A percentile compares a stretch with the other conserved stretches of the same genome.
Evolutionary conservation across 2,888 invertebrate species (phyloP).

Genomic region (Willowsia nigromaculata): DNA sequence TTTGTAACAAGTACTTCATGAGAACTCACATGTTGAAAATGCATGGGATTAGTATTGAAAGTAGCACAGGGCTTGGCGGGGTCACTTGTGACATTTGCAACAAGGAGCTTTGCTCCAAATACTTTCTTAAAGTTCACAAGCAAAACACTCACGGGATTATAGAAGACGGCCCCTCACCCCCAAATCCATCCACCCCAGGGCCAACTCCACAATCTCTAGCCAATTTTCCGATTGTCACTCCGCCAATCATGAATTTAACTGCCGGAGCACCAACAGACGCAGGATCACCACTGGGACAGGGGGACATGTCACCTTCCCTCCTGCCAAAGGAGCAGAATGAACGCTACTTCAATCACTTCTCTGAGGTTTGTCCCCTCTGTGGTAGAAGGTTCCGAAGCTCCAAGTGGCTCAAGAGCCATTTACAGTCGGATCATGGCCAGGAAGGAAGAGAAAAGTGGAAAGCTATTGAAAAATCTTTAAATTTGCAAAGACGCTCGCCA

Average conservation of each 20-base stretch:
- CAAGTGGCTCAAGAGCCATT: slow-evolving; percentile 92
- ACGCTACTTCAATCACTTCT: slow-evolving; percentile 85
- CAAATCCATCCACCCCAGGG: slow-evolving; percentile 75
- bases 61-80: slow-evolving; percentile 94
- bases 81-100: slow-evolving; percentile 98
- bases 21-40: slow-evolving; percentile 99
- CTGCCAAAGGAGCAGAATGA: slow-evolving; percentile 83
- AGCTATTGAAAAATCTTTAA: slow-evolving; percentile 81
- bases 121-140: slow-evolving; percentile 97
- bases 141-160: slow-evolving; percentile 98
- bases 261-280: slow-evolving; percentile 80
- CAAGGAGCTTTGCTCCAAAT: slow-evolving; percentile 98
- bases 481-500: slow-evolving; percentile 63
- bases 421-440: slow-evolving; percentile 91
- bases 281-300: slow-evolving; percentile 78
- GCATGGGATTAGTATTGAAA: slow-evolving; percentile 97
- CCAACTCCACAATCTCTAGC: slow-evolving; percentile 55
- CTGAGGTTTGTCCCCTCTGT: slow-evolving; percentile 91
- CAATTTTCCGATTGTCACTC: slow-evolving; percentile 67
- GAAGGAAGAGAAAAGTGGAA: slow-evolving; percentile 85
- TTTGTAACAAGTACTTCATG: slow-evolving; percentile 99
- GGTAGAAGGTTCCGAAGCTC: slow-evolving; percentile 92
- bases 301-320: slow-evolving; percentile 79
- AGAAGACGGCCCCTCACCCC: slow-evolving; percentile 85
- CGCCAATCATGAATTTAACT: slow-evolving; percentile 80